These are phyloP conservation scores for Erebia ligea DNA, from an alignment of 2,888 invertebrate species.

Conservation along the genomic window DNA sequence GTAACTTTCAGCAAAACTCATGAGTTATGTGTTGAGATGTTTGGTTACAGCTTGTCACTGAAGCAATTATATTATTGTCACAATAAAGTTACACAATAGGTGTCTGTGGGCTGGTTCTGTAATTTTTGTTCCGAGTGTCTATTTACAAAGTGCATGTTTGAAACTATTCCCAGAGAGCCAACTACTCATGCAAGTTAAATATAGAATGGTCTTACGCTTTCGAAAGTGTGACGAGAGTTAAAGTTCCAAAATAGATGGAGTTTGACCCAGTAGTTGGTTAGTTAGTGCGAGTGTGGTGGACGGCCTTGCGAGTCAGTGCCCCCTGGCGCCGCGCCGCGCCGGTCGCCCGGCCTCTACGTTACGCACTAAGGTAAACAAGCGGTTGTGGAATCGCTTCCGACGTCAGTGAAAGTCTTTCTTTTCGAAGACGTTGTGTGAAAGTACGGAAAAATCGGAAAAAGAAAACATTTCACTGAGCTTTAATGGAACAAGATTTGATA, in stretches of 20 bases:
- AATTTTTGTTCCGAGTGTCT: neutral
- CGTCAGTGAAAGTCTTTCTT: constrained; percentile 27
- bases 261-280: constrained; percentile 13
- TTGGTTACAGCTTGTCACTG: no score
- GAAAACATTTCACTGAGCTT: no score
- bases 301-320: constrained; percentile 44
- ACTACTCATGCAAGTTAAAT: neutral
- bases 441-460: neutral
- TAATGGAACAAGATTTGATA: no score
- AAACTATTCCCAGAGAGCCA: neutral
- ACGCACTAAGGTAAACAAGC: constrained; percentile 29
- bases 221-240: constrained; percentile 1
- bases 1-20: no score
- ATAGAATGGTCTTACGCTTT: neutral
- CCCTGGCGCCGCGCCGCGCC: constrained; percentile 17
- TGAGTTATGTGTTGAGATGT: no score
- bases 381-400: constrained; percentile 16
- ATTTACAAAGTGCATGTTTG: neutral
- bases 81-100: no score
- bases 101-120: no score
- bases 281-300: neutral
- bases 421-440: neutral
- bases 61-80: no score
- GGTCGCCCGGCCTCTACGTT: constrained; percentile 8
- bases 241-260: constrained; percentile 3